Percentiles rank a stretch among this genome's conserved stretches.
phyloP scores from a whole-genome alignment of 2,113 vertebrate genomes.

The Rhabdornis inornatus region DNA sequence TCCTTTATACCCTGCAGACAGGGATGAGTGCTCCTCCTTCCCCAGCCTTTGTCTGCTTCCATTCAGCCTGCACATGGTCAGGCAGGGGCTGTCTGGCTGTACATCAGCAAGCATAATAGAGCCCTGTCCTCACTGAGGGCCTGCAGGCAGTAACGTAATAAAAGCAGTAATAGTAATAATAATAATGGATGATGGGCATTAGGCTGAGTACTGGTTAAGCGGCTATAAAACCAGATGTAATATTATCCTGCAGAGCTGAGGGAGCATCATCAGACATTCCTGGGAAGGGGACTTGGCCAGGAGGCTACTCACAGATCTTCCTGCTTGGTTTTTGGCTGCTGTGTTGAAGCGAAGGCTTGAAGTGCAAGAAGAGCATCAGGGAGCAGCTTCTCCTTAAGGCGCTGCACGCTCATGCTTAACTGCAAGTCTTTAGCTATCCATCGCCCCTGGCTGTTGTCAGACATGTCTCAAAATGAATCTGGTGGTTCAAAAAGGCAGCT shows the following conservation, averaged over 20 bases:
- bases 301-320: background rate
- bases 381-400: background rate
- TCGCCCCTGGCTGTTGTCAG: background rate
- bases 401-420: fast-evolving
- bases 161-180: conserved; percentile 63
- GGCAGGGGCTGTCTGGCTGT: conserved; percentile 27
- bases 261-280: conserved; percentile 50
- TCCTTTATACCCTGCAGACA: background rate
- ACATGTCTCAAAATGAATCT: background rate
- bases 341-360: background rate
- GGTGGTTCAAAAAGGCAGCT: background rate
- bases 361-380: background rate
- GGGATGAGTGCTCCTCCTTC: background rate
- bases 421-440: background rate
- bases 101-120: conserved; percentile 51
- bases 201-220: conserved; percentile 58
- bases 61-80: background rate
- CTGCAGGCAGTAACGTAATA: conserved; percentile 58
- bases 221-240: conserved; percentile 52
- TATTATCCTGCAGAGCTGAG: conserved; percentile 24
- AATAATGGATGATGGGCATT: conserved; percentile 62
- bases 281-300: conserved; percentile 16
- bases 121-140: background rate
- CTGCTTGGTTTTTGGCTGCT: background rate
- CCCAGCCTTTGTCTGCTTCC: conserved; percentile 26